phyloP scores from a whole-genome alignment of 2,797 vertebrate genomes.

The Pangasius larnaudii region DNA sequence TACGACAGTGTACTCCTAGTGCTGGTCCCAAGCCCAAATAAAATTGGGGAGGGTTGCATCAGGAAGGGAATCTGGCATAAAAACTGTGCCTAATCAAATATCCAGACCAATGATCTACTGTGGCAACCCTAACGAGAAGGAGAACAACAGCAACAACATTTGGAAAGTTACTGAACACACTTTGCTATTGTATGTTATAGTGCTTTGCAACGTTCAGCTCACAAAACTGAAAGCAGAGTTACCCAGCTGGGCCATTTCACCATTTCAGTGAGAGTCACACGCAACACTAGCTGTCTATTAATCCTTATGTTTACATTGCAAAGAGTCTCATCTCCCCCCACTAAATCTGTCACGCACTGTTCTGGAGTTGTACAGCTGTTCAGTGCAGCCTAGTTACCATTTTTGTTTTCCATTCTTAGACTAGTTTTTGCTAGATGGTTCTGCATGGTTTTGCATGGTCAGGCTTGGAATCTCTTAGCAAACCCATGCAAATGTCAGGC shows the following conservation, averaged over 20 bases:
- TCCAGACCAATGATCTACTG: too few species aligned
- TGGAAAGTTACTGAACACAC: not conserved
- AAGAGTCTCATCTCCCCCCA: conserved; percentile 39
- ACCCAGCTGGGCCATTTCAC: conserved; percentile 43
- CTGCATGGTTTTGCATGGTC: conserved; percentile 33
- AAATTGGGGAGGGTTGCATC: too few species aligned
- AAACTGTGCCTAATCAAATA: too few species aligned
- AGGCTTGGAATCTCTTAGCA: not conserved
- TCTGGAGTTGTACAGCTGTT: conserved; percentile 33
- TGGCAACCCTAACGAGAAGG: too few species aligned
- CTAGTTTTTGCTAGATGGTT: conserved; percentile 28
- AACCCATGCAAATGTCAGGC: conserved; percentile 3
- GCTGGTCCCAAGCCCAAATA: too few species aligned
- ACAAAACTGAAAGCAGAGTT: conserved; percentile 68
- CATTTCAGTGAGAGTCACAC: conserved; percentile 63
- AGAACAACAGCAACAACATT: conserved; percentile 38
- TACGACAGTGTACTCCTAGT: too few species aligned
- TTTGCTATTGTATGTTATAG: conserved; percentile 25
- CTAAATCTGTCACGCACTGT: conserved; percentile 35
- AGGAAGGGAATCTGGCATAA: too few species aligned
- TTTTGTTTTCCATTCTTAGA: conserved; percentile 29
- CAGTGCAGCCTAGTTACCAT: conserved; percentile 6
- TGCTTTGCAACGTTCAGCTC: conserved; percentile 55
- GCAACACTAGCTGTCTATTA: conserved; percentile 66
- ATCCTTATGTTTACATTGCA: conserved; percentile 67